These are phyloP conservation scores for Polia nebulosa DNA, from an alignment of 2,888 invertebrate species.

Conservation along the genomic window DNA sequence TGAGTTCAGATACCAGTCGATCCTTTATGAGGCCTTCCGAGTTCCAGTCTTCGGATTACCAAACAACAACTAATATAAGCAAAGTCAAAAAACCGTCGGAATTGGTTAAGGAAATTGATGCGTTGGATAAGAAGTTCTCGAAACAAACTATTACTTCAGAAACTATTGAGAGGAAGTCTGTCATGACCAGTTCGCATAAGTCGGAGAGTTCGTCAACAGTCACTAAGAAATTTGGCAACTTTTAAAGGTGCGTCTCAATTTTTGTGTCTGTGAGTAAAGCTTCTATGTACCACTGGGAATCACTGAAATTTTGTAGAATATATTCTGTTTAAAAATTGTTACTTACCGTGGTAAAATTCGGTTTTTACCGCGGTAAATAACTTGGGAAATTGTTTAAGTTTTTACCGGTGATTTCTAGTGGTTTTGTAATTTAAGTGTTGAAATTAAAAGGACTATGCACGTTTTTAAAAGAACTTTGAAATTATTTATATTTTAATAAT, in stretches of 20 bases:
- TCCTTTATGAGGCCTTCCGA: conserved; percentile 90
- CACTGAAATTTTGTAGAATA: conserved; percentile 12
- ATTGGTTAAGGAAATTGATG: conserved; percentile 88
- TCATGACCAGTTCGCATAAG: conserved; percentile 92
- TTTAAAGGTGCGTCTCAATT: conserved; percentile 76
- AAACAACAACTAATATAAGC: conserved; percentile 75
- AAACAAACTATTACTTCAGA: conserved; percentile 93
- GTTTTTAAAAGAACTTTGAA: conserved; percentile 57
- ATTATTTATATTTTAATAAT: conserved; percentile 61
- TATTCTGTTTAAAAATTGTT: background rate
- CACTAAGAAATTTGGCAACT: conserved; percentile 90
- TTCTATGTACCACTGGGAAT: conserved; percentile 50
- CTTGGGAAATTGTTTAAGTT: too few species aligned
- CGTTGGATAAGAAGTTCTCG: conserved; percentile 92
- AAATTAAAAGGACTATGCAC: conserved; percentile 53
- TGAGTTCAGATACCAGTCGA: conserved; percentile 87
- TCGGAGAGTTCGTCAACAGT: conserved; percentile 91
- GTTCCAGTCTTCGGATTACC: conserved; percentile 85
- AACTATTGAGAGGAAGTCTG: conserved; percentile 93
- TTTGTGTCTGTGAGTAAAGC: conserved; percentile 37
- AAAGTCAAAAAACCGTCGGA: conserved; percentile 84
- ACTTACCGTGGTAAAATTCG: conserved; percentile 19
- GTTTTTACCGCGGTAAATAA: conserved; percentile 26
- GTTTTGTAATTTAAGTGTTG: conserved; percentile 53
- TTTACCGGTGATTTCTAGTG: conserved; percentile 37